phyloP scores from a whole-genome alignment of 2,797 vertebrate species.

The Mormyrops attenuatus region DNA sequence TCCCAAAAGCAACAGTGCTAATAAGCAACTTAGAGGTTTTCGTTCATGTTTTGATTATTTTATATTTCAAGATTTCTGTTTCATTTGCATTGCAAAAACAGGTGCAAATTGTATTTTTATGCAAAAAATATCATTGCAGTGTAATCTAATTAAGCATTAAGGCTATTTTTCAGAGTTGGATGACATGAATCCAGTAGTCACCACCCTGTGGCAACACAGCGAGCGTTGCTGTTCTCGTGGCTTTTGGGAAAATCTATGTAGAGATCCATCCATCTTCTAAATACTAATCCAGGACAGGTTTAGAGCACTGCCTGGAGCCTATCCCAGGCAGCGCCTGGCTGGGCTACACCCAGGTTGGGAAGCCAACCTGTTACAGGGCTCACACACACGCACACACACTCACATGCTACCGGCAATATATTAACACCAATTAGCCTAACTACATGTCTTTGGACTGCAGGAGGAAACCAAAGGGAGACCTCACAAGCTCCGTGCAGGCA shows the following conservation, averaged over 20 bases:
- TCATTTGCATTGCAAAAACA: not conserved
- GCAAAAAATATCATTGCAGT: not conserved
- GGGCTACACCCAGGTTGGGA: not conserved
- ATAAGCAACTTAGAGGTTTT: not conserved
- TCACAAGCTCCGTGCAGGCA: not conserved
- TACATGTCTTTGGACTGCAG: not conserved
- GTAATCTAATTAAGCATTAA: not conserved
- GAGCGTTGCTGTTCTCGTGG: not conserved
- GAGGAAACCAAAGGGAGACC: not conserved
- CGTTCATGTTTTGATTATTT: not conserved
- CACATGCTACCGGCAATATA: not conserved
- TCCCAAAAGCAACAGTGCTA: not conserved
- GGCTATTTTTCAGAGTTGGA: not conserved
- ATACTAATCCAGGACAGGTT: not conserved
- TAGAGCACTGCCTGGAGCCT: not conserved
- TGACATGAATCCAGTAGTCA: not conserved
- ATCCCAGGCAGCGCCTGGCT: not conserved
- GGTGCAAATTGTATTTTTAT: not conserved
- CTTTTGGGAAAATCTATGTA: not conserved
- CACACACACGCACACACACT: not conserved
- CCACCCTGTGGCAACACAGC: not conserved
- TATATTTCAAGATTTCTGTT: not conserved
- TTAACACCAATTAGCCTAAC: not conserved
- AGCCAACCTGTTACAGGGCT: not conserved
- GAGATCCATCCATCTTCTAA: not conserved